Evolutionary conservation across 2,888 invertebrate genomes (phyloP).

Genomic region (Penaeus monodon): DNA sequence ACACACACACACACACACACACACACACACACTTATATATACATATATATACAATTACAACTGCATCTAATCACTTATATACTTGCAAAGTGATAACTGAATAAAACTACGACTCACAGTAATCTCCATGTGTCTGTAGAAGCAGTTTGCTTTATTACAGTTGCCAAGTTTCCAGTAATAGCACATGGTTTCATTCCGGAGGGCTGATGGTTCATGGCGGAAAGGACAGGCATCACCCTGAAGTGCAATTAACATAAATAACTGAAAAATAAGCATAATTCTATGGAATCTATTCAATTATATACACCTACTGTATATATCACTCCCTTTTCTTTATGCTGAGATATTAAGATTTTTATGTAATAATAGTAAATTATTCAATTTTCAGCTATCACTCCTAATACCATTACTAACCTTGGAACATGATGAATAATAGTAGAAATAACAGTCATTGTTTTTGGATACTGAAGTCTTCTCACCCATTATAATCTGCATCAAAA

Average conservation of each 20-base stretch:
- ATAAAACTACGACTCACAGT: slow-evolving; percentile 66
- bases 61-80: not conserved
- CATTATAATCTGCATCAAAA: slow-evolving; percentile 7
- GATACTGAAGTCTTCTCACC: slow-evolving; percentile 16
- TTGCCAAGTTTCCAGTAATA: slow-evolving; percentile 85
- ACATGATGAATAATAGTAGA: slow-evolving; percentile 89
- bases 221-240: slow-evolving; percentile 84
- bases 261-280: no score
- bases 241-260: slow-evolving; percentile 68
- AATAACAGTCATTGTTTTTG: slow-evolving; percentile 82
- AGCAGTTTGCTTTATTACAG: slow-evolving; percentile 83
- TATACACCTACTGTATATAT: no score
- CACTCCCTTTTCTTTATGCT: no score
- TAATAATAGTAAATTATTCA: no score
- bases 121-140: slow-evolving; percentile 87
- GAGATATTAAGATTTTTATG: no score
- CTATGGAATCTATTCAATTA: no score
- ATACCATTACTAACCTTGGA: slow-evolving; percentile 72
- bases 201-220: slow-evolving; percentile 86
- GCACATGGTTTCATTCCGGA: slow-evolving; percentile 86
- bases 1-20: no score
- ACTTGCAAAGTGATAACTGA: not conserved
- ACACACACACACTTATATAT: no score
- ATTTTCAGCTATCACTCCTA: not conserved
- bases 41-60: no score